A percentile compares a stretch with the other conserved stretches of the same genome.
Conservation (phyloP, 2,113 vertebrate genomes). For the Tychaedon coryphoeus region DNA sequence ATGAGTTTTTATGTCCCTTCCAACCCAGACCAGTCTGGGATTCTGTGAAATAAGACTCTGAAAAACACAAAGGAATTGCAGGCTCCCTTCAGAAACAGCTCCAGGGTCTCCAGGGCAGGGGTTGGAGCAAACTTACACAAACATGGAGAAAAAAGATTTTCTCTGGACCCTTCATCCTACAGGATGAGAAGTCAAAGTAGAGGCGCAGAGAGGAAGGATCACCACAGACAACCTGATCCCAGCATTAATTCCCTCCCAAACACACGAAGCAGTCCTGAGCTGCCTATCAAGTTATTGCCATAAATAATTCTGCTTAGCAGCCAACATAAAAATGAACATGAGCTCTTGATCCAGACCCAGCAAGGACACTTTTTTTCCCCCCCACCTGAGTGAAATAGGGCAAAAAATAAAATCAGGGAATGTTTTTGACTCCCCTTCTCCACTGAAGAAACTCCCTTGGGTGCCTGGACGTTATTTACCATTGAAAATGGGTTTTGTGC, state of each 20-base stretch:
- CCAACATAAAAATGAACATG: background rate
- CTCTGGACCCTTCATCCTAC: fast-evolving
- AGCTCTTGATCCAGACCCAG: background rate
- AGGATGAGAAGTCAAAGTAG: background rate
- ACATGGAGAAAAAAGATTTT: background rate
- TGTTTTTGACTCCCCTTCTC: conserved; percentile 43
- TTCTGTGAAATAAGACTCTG: background rate
- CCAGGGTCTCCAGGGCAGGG: background rate
- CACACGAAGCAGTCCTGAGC: background rate
- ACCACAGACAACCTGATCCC: fast-evolving
- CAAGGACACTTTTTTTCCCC: background rate
- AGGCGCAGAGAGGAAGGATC: background rate
- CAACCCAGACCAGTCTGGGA: background rate
- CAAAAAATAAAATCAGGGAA: background rate
- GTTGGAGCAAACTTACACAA: background rate
- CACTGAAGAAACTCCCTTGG: background rate
- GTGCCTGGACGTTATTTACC: background rate
- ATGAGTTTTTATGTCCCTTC: background rate
- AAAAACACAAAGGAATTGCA: background rate
- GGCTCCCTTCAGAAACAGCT: background rate
- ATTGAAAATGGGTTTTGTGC: background rate
- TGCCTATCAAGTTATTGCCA: background rate
- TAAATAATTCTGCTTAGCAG: background rate
- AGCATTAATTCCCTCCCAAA: background rate
- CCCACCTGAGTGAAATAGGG: background rate